Percentiles rank a stretch among this genome's conserved stretches.
These are phyloP conservation scores for Leucophenga varia DNA, from an alignment of 1,140 invertebrate genomes.

Conservation along the genomic window DNA sequence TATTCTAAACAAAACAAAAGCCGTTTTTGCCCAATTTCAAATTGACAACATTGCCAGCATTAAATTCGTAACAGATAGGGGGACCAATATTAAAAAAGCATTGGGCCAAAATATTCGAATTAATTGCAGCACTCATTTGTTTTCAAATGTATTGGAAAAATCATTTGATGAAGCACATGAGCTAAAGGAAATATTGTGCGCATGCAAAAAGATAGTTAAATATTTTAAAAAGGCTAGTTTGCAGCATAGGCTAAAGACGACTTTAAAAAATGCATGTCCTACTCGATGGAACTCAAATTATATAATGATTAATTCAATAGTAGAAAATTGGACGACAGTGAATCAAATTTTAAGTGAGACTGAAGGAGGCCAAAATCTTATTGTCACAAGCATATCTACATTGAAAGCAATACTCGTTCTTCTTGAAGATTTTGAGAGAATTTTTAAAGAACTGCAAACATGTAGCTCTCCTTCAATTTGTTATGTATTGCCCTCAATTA, in stretches of 20 bases:
- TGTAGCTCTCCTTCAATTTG: too few species aligned
- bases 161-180: constrained; percentile 2
- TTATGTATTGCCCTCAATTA: too few species aligned
- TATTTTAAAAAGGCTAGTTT: constrained; percentile 1
- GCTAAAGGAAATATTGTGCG: background rate
- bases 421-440: too few species aligned
- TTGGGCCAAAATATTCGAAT: constrained; percentile 1
- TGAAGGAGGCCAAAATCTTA: too few species aligned
- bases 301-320: background rate
- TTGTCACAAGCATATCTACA: too few species aligned
- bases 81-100: constrained; percentile 4
- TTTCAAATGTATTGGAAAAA: constrained; percentile 5
- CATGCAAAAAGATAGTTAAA: constrained; percentile 6
- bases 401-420: too few species aligned
- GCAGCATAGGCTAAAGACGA: background rate
- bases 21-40: constrained; percentile 1
- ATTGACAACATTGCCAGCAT: constrained; percentile 3
- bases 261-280: constrained; percentile 3
- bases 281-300: constrained; percentile 8
- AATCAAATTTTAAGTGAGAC: too few species aligned
- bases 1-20: too few species aligned
- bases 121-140: constrained; percentile 8
- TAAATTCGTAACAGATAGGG: constrained; percentile 8
- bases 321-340: constrained; percentile 2
- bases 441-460: too few species aligned